Conservation (phyloP, 2,888 invertebrate species). For the Rosalia funebris region DNA sequence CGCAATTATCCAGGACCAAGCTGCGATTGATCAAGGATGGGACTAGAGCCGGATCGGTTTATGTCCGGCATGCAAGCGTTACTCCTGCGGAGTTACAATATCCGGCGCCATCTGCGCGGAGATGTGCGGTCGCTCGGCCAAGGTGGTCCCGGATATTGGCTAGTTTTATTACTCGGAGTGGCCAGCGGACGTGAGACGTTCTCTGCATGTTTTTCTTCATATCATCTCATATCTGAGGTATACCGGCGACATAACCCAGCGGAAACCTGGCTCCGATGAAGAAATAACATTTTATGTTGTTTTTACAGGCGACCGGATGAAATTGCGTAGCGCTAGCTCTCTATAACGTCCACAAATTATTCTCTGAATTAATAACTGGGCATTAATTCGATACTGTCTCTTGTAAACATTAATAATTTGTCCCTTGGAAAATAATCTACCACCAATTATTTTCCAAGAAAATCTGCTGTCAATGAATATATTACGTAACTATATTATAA, state of each 20-base stretch:
- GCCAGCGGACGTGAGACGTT: slow-evolving; percentile 60
- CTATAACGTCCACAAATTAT: slow-evolving; percentile 51
- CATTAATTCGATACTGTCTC: slow-evolving; percentile 53
- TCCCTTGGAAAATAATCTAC: no score
- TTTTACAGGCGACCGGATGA: slow-evolving; percentile 60
- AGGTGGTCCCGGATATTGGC: slow-evolving; percentile 62
- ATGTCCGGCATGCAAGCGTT: slow-evolving; percentile 54
- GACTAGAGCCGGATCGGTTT: slow-evolving; percentile 45
- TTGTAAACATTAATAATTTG: slow-evolving; percentile 30
- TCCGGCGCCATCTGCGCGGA: slow-evolving; percentile 59
- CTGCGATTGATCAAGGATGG: slow-evolving; percentile 48
- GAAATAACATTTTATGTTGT: slow-evolving; percentile 64
- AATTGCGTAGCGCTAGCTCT: slow-evolving; percentile 52
- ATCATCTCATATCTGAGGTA: slow-evolving; percentile 56
- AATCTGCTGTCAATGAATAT: no score
- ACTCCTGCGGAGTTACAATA: slow-evolving; percentile 55
- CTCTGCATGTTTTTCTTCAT: slow-evolving; percentile 46
- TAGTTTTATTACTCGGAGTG: slow-evolving; percentile 64
- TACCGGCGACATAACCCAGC: slow-evolving; percentile 56
- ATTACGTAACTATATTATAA: no score
- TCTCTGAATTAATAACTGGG: slow-evolving; percentile 56
- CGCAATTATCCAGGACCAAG: slow-evolving; percentile 24
- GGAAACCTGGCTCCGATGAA: slow-evolving; percentile 63
- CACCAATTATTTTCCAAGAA: no score
- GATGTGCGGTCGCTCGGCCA: slow-evolving; percentile 43